Percentiles rank a stretch among this genome's conserved stretches.
Conservation (phyloP, 2,797 vertebrate species). For the Tenualosa ilisha region DNA sequence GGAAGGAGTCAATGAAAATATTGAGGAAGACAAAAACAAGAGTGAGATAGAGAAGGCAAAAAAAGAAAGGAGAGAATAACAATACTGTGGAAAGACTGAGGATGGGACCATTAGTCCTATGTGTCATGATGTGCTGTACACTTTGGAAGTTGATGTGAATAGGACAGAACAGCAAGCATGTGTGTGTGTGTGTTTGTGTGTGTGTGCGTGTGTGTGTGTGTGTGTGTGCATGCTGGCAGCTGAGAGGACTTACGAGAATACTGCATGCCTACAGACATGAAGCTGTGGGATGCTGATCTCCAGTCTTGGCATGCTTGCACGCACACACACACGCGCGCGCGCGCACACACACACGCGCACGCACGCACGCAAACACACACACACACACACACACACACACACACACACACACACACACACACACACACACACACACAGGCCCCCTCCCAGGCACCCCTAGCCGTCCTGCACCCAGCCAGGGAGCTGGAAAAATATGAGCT, state of each 20-base stretch:
- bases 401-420: not conserved
- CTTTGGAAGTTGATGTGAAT: not conserved
- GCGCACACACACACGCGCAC: not conserved
- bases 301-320: not conserved
- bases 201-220: constrained; percentile 2
- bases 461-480: constrained; percentile 32
- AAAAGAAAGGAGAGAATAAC: not conserved
- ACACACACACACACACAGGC: constrained; percentile 29
- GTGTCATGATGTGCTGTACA: not conserved
- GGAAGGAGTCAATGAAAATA: constrained; percentile 15
- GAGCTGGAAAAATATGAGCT: constrained; percentile 46
- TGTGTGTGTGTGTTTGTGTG: constrained; percentile 51
- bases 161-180: constrained; percentile 50
- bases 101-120: not conserved
- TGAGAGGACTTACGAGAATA: constrained; percentile 47
- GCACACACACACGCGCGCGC: not conserved
- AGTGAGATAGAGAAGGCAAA: not conserved
- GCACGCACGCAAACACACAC: constrained; percentile 2
- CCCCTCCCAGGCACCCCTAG: constrained; percentile 32
- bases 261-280: constrained; percentile 44
- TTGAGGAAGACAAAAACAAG: not conserved
- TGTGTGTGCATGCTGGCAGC: not conserved
- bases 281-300: not conserved
- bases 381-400: not conserved
- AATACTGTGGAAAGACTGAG: not conserved